phyloP scores from a whole-genome alignment of 1,140 invertebrate species.

The Forficula auricularia region DNA sequence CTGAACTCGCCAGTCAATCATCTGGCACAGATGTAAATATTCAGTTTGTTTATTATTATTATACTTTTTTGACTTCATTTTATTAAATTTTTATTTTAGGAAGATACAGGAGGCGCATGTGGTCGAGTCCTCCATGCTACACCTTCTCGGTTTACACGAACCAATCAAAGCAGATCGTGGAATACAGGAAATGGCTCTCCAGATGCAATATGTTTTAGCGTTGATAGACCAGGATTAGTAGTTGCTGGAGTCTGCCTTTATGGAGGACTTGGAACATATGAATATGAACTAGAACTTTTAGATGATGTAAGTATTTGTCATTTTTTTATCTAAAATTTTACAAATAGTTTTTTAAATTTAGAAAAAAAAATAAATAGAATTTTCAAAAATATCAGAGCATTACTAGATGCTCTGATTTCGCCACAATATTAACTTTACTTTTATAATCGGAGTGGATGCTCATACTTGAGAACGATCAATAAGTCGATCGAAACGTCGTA shows the following conservation, averaged over 20 bases:
- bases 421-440: too few species aligned
- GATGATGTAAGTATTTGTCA: slow-evolving; percentile 48
- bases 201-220: slow-evolving; percentile 88
- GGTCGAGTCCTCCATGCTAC: slow-evolving; percentile 61
- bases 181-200: slow-evolving; percentile 92
- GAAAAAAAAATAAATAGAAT: slow-evolving; percentile 22
- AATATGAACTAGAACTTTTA: slow-evolving; percentile 80
- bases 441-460: too few species aligned
- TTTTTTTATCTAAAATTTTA: too few species aligned
- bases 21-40: slow-evolving; percentile 39
- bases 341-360: slow-evolving; percentile 22
- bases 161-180: slow-evolving; percentile 79
- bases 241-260: slow-evolving; percentile 81
- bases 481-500: too few species aligned
- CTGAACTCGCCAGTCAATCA: slow-evolving; percentile 71
- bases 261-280: slow-evolving; percentile 67
- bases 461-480: too few species aligned
- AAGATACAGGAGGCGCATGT: slow-evolving; percentile 41
- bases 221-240: slow-evolving; percentile 74
- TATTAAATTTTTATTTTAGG: slow-evolving; percentile 25
- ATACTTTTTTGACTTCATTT: slow-evolving; percentile 11
- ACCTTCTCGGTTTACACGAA: slow-evolving; percentile 74
- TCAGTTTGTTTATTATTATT: slow-evolving; percentile 7
- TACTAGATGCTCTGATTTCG: too few species aligned
- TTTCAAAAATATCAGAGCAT: neutral